Evolutionary conservation across 2,888 invertebrate species (phyloP).

Genomic region (Caenorhabditis sinica): DNA sequence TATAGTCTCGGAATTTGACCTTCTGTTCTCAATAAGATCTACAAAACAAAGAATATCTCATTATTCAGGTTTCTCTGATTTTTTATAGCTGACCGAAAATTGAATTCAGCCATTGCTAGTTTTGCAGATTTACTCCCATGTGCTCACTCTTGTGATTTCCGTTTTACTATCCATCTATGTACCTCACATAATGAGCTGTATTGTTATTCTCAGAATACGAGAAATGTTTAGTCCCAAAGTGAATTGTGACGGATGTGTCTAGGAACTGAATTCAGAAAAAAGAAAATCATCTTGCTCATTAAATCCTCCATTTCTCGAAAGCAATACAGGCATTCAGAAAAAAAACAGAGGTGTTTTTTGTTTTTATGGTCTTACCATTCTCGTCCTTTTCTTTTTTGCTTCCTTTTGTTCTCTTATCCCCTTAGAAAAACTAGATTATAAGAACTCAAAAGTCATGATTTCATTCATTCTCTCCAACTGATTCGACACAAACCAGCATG

Average conservation of each 20-base stretch:
- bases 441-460: constrained; percentile 23
- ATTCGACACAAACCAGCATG: not conserved
- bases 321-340: constrained; percentile 5
- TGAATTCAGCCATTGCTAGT: not conserved
- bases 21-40: no score
- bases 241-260: constrained; percentile 25
- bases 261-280: not conserved
- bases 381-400: not conserved
- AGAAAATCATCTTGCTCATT: not conserved
- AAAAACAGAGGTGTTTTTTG: not conserved
- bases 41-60: no score
- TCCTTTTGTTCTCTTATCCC: not conserved
- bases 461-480: not conserved
- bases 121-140: not conserved
- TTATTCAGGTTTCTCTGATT: not conserved
- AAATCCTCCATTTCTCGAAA: not conserved
- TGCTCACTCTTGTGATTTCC: not conserved
- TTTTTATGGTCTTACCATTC: not conserved
- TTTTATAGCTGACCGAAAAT: not conserved
- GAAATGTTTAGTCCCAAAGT: not conserved
- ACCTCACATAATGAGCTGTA: constrained; percentile 1
- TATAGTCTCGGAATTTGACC: no score
- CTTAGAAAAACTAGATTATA: constrained; percentile 15
- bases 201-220: constrained; percentile 21
- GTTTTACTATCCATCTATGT: not conserved